Conservation (phyloP, 37 sponge, comb jelly and placozoan species). For the Lycopodina hypogea region DNA sequence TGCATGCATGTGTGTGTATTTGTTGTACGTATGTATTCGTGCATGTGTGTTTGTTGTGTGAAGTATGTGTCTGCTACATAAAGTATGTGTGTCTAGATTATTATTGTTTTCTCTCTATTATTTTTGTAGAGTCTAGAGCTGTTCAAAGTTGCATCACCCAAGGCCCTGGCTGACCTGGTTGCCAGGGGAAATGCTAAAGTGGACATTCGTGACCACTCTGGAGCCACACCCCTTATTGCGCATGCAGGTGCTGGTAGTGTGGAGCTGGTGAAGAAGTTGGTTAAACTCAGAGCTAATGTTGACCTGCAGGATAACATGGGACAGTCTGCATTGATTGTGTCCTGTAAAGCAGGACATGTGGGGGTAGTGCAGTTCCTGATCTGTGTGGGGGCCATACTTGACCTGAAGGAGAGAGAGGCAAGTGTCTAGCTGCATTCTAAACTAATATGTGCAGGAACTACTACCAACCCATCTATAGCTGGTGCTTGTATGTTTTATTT, state of each 20-base stretch:
- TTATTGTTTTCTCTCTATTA: not conserved
- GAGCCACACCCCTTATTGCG: conserved; percentile 28
- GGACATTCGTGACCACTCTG: not conserved
- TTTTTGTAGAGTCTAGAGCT: conserved; percentile 10
- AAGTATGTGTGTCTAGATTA: too few species aligned
- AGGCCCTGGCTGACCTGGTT: not conserved
- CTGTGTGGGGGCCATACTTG: conserved; percentile 15
- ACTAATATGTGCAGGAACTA: too few species aligned
- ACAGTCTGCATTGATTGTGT: conserved; percentile 21
- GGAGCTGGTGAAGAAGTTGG: conserved; percentile 10
- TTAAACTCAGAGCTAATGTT: conserved; percentile 18
- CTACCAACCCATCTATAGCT: too few species aligned
- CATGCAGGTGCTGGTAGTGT: conserved; percentile 2
- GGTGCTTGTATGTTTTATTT: too few species aligned
- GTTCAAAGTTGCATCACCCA: not conserved
- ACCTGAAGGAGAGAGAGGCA: conserved; percentile 31
- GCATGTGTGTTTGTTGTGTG: too few species aligned
- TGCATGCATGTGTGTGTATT: too few species aligned
- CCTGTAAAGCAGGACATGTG: conserved; percentile 16
- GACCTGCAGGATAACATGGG: conserved; percentile 33
- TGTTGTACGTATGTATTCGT: too few species aligned
- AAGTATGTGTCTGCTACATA: too few species aligned
- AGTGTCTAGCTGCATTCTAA: not conserved
- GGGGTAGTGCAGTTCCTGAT: conserved; percentile 23
- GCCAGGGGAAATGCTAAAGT: conserved; percentile 9